These are phyloP conservation scores for Enteromius anoplus DNA, from an alignment of 2,797 vertebrate genomes.

Conservation along the genomic window DNA sequence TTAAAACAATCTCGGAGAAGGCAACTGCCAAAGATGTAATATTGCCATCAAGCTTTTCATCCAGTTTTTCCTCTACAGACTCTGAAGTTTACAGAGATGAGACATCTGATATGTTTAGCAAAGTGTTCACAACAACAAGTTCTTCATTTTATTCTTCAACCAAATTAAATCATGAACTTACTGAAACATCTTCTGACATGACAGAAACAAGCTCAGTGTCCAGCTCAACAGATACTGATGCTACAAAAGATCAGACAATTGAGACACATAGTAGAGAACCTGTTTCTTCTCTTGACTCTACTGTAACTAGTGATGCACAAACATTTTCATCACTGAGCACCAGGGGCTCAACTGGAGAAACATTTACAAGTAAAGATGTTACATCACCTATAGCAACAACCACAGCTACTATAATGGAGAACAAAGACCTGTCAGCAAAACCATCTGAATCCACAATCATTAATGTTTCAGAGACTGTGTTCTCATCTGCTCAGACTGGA, in stretches of 20 bases:
- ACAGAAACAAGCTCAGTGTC: neutral
- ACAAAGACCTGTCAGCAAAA: neutral
- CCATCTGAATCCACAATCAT: no score
- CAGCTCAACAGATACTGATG: neutral
- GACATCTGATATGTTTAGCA: neutral
- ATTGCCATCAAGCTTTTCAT: neutral
- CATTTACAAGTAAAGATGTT: neutral
- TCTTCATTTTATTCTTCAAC: neutral
- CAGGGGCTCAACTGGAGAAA: neutral
- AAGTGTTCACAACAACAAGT: neutral
- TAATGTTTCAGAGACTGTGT: conserved; percentile 21
- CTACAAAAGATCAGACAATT: neutral
- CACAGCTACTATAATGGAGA: neutral
- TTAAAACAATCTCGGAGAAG: conserved; percentile 17
- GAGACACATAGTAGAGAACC: neutral
- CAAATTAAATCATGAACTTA: neutral
- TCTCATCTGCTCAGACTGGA: neutral
- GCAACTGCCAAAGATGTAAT: conserved; percentile 17
- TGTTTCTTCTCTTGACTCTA: neutral
- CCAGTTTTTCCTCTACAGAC: no score
- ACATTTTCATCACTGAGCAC: neutral
- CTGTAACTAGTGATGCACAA: neutral
- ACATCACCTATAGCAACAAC: neutral
- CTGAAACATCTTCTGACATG: neutral
- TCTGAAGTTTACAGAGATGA: no score